Evolutionary conservation across 2,113 vertebrate species (phyloP).

Genomic region (Otis tarda): DNA sequence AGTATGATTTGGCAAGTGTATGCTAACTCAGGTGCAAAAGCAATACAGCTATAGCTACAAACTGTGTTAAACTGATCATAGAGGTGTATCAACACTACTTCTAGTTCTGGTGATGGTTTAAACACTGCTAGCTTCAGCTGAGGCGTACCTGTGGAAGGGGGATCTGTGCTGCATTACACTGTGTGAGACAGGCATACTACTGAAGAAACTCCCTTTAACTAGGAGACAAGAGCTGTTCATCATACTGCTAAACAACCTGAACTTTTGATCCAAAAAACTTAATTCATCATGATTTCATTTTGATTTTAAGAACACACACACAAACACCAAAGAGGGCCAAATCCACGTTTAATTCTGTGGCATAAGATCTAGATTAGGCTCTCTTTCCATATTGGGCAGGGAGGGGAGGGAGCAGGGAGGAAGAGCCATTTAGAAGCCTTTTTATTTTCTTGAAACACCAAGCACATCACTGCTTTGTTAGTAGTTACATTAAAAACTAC

Average conservation of each 20-base stretch:
- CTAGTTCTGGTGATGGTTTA: neutral
- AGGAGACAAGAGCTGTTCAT: neutral
- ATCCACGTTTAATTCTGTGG: neutral
- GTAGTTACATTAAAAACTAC: neutral
- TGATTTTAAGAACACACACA: neutral
- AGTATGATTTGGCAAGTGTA: neutral
- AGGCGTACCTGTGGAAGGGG: rapidly evolving
- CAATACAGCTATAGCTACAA: neutral
- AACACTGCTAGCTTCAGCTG: neutral
- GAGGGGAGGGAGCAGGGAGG: neutral
- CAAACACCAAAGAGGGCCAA: neutral
- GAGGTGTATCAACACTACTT: neutral
- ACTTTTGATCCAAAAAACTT: neutral
- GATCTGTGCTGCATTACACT: neutral
- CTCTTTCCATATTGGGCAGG: neutral
- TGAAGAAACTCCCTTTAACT: neutral
- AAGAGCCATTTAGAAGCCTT: neutral
- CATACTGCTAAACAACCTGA: neutral
- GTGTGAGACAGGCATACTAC: neutral
- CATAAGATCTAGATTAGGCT: neutral
- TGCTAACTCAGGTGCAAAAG: neutral
- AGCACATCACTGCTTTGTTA: neutral
- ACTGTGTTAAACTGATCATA: neutral
- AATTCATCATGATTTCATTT: neutral
- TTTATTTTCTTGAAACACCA: neutral